Evolutionary conservation across 1,140 invertebrate species (phyloP).

Genomic region (Brachionus rubens): DNA sequence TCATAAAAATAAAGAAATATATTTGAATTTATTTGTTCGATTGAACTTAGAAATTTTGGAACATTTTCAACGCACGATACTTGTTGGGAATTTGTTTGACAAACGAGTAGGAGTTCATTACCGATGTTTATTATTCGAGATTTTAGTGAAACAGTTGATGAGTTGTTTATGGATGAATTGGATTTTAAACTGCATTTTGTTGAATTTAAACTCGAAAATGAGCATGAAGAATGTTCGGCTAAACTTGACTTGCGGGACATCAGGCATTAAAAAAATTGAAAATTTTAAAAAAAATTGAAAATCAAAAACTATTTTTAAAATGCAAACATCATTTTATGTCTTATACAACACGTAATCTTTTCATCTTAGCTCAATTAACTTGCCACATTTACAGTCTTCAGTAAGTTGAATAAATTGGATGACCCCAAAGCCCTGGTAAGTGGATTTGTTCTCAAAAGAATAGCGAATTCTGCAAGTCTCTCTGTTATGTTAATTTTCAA

Average conservation of each 20-base stretch:
- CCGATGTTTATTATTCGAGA: conserved; percentile 13
- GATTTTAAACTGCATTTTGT: background rate
- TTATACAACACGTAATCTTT: too few relatives aligned
- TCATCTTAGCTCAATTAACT: too few relatives aligned
- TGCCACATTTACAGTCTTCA: too few relatives aligned
- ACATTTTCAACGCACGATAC: background rate
- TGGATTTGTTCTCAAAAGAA: too few relatives aligned
- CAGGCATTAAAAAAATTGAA: background rate
- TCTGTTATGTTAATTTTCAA: too few relatives aligned
- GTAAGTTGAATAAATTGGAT: too few relatives aligned
- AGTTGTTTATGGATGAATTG: background rate
- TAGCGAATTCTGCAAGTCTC: too few relatives aligned
- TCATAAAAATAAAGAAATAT: conserved; percentile 28
- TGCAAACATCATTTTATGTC: too few relatives aligned
- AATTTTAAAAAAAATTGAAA: background rate
- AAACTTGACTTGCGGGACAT: background rate
- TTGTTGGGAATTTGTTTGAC: background rate
- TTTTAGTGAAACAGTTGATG: background rate
- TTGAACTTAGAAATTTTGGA: conserved; percentile 28
- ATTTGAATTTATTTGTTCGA: conserved; percentile 7
- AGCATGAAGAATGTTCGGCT: background rate
- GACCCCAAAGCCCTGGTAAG: too few relatives aligned
- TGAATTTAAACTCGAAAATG: background rate
- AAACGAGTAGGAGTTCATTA: background rate
- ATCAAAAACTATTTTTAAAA: too few relatives aligned